Evolutionary conservation across 1,140 invertebrate genomes (phyloP), one percentile per base, ranked within the genome.

Genomic region (Zaprionus inermis): DNA sequence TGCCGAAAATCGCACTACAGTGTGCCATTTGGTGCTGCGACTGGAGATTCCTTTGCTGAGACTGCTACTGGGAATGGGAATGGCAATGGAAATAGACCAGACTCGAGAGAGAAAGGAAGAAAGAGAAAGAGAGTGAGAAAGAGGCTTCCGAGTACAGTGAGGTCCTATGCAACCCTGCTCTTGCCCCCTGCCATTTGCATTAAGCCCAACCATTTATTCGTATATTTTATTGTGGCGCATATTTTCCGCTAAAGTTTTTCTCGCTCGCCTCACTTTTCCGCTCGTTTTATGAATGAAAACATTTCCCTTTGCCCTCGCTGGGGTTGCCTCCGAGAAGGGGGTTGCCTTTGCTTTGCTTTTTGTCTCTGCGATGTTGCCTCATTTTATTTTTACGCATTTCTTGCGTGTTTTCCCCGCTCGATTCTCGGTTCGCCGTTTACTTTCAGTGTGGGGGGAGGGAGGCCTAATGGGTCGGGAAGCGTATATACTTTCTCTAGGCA

Each of bases 331-430:
- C n/a, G 18, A 24, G 5, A 24, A 22, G 60, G 49, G 20, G 60
- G 20, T 28, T 54, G 34, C 55, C 34, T 38, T 82, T 79, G 71
- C 65, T 76, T 82, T 82, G 71, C 80, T 76, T 72, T 79, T 79
- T 82, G 18, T 64, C 52, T 55, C 18, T 38, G 38, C n/a, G 59
- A 46, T 71, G 70, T 65, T 64, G 82, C 44, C 83, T 88, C 83
- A 78, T 78, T 89, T 88, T 88, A 88, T 88, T 88, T 88, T 88
- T 88, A 88, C 83, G 83, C 84, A 88, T 88, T 88, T 88, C 84
- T 89, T 89, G 83, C 83, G 83, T 88, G 83, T 80, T 68, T n/a
- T 44, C 38, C 22, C 52, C 30, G 18, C 41, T 38, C 44, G 20
- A 55, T 54, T 58, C 20, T 59, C 56, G 41, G 49, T 52, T 65